phyloP scores from a whole-genome alignment of 2,888 invertebrate genomes.

The Crioceris asparagi region DNA sequence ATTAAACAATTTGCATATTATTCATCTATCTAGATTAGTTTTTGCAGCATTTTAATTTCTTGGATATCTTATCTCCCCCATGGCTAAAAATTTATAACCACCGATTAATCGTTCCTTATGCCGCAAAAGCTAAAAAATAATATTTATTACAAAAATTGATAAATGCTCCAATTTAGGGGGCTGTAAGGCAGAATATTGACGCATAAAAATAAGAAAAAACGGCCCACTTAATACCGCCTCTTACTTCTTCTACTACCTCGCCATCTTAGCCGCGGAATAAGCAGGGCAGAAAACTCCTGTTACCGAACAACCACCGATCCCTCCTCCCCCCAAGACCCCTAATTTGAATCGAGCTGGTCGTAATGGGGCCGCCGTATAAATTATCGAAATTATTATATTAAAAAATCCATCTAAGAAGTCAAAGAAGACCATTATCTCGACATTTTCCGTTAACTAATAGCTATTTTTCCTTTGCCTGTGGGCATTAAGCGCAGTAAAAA shows the following conservation, averaged over 20 bases:
- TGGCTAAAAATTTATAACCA: constrained; percentile 14
- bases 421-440: constrained; percentile 47
- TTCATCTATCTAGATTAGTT: too few relatives aligned
- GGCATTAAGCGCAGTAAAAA: constrained; percentile 24
- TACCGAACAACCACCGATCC: too few relatives aligned
- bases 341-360: constrained; percentile 17
- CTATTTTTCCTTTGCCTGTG: constrained; percentile 33
- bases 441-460: constrained; percentile 37
- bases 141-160: constrained; percentile 29
- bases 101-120: constrained; percentile 13
- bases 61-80: too few relatives aligned
- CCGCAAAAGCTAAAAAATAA: constrained; percentile 10
- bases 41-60: too few relatives aligned
- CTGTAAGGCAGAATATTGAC: constrained; percentile 28
- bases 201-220: constrained; percentile 29
- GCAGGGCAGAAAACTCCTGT: too few relatives aligned
- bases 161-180: constrained; percentile 29
- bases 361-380: constrained; percentile 33
- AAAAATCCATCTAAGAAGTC: constrained; percentile 63
- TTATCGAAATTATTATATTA: constrained; percentile 62
- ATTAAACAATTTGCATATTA: too few relatives aligned
- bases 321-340: background rate
- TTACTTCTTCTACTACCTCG: too few relatives aligned
- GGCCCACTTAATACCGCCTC: too few relatives aligned
- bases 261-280: too few relatives aligned